phyloP scores from a whole-genome alignment of 2,797 vertebrate genomes.

The Danio choprae region DNA sequence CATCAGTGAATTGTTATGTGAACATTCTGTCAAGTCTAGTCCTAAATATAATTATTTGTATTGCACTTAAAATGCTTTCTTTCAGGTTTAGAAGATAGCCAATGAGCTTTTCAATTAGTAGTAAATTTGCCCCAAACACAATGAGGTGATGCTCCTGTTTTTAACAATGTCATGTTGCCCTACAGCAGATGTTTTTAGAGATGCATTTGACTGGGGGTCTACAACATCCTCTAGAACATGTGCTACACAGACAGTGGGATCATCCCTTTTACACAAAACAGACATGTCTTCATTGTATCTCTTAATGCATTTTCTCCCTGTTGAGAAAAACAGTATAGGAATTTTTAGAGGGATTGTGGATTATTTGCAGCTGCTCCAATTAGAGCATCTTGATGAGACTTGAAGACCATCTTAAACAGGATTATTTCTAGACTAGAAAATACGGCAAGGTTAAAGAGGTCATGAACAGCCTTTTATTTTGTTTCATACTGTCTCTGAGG shows the following conservation, averaged over 20 bases:
- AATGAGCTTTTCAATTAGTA: not conserved
- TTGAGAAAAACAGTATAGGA: not conserved
- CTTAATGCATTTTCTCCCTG: not conserved
- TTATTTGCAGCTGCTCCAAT: not conserved
- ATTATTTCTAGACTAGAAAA: not conserved
- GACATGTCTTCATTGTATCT: not conserved
- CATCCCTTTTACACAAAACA: not conserved
- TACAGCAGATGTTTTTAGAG: slow-evolving; percentile 54
- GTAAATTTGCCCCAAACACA: slow-evolving; percentile 4
- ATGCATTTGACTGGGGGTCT: slow-evolving; percentile 61
- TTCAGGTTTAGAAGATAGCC: not conserved
- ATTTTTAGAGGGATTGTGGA: not conserved
- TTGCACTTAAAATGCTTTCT: not conserved
- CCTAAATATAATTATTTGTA: not conserved
- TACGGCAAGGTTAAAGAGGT: no score
- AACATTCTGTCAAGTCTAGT: not conserved
- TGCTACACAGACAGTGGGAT: not conserved
- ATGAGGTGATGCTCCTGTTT: slow-evolving; percentile 33
- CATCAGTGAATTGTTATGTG: slow-evolving; percentile 18
- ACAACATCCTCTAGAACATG: slow-evolving; percentile 62
- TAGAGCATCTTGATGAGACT: not conserved
- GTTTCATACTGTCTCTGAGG: no score
- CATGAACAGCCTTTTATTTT: no score
- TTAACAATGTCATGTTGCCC: slow-evolving; percentile 52
- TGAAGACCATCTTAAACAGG: not conserved